Conservation (phyloP, 2,888 invertebrate genomes). For the Ormia ochracea region DNA sequence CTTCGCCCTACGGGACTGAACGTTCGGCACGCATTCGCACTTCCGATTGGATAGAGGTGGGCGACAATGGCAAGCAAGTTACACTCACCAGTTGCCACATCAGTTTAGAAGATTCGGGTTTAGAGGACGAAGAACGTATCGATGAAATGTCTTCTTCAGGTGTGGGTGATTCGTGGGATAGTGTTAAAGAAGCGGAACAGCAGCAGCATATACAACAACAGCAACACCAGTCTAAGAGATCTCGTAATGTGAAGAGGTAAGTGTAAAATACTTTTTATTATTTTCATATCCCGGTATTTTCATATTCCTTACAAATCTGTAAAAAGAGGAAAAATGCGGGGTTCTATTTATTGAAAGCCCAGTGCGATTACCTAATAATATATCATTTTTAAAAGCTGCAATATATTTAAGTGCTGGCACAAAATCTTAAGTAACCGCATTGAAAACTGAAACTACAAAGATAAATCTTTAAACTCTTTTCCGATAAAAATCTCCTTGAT, state of each 20-base stretch:
- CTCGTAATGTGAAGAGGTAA: constrained; percentile 72
- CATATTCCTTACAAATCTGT: too few species aligned
- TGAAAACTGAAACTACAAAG: too few species aligned
- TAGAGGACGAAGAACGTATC: constrained; percentile 77
- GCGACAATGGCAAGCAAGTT: constrained; percentile 79
- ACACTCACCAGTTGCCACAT: constrained; percentile 80
- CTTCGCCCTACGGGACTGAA: constrained; percentile 76
- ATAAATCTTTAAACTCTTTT: too few species aligned
- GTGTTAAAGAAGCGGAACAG: constrained; percentile 76
- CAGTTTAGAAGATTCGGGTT: constrained; percentile 78
- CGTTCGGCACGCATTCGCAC: constrained; percentile 75
- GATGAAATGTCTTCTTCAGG: constrained; percentile 77
- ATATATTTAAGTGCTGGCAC: too few species aligned
- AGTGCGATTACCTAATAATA: too few species aligned
- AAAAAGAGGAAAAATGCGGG: too few species aligned
- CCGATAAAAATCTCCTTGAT: too few species aligned
- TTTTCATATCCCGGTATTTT: too few species aligned
- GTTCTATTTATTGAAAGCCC: too few species aligned
- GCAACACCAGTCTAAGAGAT: constrained; percentile 66
- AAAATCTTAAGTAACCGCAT: too few species aligned
- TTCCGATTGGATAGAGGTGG: constrained; percentile 80
- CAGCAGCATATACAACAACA: constrained; percentile 63
- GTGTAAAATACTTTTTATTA: constrained; percentile 63
- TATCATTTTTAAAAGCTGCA: too few species aligned
- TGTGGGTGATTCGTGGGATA: constrained; percentile 77